phyloP scores from a whole-genome alignment of 2,797 vertebrate species.

The Microcaecilia unicolor region DNA sequence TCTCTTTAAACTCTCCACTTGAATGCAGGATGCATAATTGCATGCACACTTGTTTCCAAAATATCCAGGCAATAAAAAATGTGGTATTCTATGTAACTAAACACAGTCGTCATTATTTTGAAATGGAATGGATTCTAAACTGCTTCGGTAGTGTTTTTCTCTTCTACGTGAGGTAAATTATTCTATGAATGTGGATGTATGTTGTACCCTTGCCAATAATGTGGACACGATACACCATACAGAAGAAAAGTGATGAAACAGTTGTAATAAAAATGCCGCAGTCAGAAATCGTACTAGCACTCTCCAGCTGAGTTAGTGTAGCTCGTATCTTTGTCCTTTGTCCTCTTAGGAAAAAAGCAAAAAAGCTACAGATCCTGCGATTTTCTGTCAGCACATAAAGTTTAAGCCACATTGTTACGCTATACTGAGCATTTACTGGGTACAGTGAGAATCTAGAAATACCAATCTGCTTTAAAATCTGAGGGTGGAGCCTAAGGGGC shows the following conservation, averaged over 20 bases:
- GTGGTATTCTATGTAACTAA: conserved; percentile 26
- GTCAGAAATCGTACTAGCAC: conserved; percentile 19
- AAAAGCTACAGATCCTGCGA: no score
- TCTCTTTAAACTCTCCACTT: conserved; percentile 25
- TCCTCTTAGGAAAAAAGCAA: no score
- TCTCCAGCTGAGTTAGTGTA: conserved; percentile 20
- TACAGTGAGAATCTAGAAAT: no score
- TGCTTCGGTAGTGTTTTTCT: conserved; percentile 8
- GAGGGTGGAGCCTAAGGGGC: no score
- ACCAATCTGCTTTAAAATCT: no score
- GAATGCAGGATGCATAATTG: conserved; percentile 30
- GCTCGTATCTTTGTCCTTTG: no score
- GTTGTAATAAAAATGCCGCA: conserved; percentile 8
- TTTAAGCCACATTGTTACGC: no score
- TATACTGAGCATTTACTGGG: no score
- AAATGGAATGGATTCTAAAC: conserved; percentile 27
- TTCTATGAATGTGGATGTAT: conserved; percentile 19
- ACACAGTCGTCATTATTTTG: conserved; percentile 27
- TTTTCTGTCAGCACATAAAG: no score
- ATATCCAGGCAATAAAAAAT: conserved; percentile 24
- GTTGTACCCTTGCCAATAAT: conserved; percentile 16
- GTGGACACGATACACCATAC: conserved; percentile 23
- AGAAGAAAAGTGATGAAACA: conserved; percentile 26
- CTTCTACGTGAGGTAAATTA: conserved; percentile 27
- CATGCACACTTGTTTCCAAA: conserved; percentile 27